phyloP scores from a whole-genome alignment of 2,113 vertebrate species.

The Procavia capensis region DNA sequence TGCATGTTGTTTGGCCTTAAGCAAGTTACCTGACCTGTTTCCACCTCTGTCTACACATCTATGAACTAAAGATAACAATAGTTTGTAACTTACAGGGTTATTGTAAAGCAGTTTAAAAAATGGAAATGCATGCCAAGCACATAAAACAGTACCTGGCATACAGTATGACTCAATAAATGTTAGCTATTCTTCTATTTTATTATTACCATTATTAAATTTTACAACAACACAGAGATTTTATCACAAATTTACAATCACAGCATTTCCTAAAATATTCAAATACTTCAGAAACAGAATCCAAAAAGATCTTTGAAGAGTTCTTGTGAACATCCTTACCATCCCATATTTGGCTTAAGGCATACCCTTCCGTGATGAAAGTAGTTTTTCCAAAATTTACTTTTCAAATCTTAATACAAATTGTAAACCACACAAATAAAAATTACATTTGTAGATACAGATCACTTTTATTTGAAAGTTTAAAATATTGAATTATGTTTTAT shows the following conservation, averaged over 20 bases:
- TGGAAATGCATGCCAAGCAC: neutral
- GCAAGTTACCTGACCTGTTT: neutral
- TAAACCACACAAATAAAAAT: slow-evolving; percentile 33
- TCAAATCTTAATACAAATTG: slow-evolving; percentile 3
- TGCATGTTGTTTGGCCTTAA: neutral
- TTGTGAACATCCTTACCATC: neutral
- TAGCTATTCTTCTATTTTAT: neutral
- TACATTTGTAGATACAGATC: slow-evolving; percentile 2
- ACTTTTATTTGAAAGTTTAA: slow-evolving; percentile 52
- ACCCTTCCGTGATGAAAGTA: neutral
- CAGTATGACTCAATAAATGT: neutral
- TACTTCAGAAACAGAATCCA: neutral
- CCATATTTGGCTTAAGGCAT: neutral
- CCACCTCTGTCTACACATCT: neutral
- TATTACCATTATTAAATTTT: slow-evolving; percentile 15
- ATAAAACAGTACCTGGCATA: neutral
- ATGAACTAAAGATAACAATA: neutral
- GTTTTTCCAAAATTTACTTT: slow-evolving; percentile 18
- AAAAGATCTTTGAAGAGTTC: neutral
- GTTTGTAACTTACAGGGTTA: neutral
- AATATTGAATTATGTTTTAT: slow-evolving; percentile 16
- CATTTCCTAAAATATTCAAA: neutral
- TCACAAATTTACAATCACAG: neutral
- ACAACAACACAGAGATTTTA: neutral
- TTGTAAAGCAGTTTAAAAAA: neutral